These are phyloP conservation scores for Eutrigla gurnardus DNA, from an alignment of 2,797 vertebrate species.

Conservation along the genomic window DNA sequence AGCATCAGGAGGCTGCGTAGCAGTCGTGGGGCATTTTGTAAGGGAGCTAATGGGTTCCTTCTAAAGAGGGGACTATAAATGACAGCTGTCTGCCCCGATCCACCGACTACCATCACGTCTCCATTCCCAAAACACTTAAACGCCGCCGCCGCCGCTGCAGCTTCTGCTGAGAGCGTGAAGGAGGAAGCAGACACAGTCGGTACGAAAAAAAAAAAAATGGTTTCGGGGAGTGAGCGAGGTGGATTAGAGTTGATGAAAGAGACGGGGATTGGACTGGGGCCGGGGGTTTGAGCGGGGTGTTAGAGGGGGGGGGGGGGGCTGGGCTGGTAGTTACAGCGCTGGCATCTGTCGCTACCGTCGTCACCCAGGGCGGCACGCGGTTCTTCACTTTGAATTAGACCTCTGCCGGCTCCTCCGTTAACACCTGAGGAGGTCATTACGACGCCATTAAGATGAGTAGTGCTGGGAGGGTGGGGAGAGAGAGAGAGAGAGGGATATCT, in stretches of 20 bases:
- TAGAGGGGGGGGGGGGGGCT: conserved; percentile 47
- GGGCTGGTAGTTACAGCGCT: conserved; percentile 55
- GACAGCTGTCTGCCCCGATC: conserved; percentile 78
- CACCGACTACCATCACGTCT: conserved; percentile 68
- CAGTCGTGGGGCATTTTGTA: conserved; percentile 67
- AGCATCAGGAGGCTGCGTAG: conserved; percentile 53
- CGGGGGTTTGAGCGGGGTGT: conserved; percentile 18
- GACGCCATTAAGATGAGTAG: conserved; percentile 66
- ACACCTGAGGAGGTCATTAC: conserved; percentile 84
- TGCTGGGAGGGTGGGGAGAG: conserved; percentile 37
- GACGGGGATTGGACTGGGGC: conserved; percentile 56
- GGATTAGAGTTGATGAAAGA: conserved; percentile 70
- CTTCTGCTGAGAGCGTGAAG: conserved; percentile 49
- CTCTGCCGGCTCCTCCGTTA: conserved; percentile 71
- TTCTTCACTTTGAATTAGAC: conserved; percentile 77
- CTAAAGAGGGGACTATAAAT: conserved; percentile 74
- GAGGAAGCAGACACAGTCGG: conserved; percentile 49
- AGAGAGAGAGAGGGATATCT: conserved; percentile 44
- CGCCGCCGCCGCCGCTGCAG: conserved; percentile 44
- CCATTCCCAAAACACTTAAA: conserved; percentile 70
- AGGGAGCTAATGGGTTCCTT: conserved; percentile 67
- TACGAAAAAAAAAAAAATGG: conserved; percentile 42
- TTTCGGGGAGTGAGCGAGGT: conserved; percentile 64
- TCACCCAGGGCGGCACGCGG: conserved; percentile 60
- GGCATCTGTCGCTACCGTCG: conserved; percentile 68